Evolutionary conservation across 2,888 invertebrate species (phyloP).

Genomic region (Hemaris fuciformis): DNA sequence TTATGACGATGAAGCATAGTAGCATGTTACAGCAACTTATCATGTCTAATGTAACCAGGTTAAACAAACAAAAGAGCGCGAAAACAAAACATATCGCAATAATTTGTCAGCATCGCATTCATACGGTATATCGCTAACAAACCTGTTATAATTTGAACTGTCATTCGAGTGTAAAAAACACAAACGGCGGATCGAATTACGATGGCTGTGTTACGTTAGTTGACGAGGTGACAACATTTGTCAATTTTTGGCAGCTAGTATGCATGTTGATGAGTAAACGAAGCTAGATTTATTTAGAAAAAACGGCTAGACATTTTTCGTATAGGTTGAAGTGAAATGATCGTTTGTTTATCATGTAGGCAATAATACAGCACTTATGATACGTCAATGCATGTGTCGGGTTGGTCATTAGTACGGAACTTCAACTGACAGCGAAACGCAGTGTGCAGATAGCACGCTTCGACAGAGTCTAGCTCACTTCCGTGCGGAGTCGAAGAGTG

Average conservation of each 20-base stretch:
- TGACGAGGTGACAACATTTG: constrained; percentile 14
- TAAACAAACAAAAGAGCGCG: background rate
- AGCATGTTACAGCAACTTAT: background rate
- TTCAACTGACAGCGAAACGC: no score
- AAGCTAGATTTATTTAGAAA: background rate
- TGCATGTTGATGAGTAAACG: background rate
- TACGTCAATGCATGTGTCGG: no score
- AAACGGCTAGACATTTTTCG: background rate
- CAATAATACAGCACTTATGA: no score
- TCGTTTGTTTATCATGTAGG: no score
- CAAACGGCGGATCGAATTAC: background rate
- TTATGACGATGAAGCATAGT: background rate
- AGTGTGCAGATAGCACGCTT: no score
- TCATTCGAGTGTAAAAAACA: background rate
- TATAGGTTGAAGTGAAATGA: no score
- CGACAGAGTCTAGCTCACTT: no score
- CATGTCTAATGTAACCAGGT: background rate
- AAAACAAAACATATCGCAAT: background rate
- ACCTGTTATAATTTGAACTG: background rate
- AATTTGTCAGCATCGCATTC: constrained; percentile 1
- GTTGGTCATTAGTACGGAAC: no score
- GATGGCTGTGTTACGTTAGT: constrained; percentile 1
- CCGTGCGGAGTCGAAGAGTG: no score
- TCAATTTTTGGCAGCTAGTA: constrained; percentile 6
- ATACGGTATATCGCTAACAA: background rate